Base-by-base conservation (phyloP, 2,797 vertebrate genomes). In the Ctenopoma kingsleyae region DNA sequence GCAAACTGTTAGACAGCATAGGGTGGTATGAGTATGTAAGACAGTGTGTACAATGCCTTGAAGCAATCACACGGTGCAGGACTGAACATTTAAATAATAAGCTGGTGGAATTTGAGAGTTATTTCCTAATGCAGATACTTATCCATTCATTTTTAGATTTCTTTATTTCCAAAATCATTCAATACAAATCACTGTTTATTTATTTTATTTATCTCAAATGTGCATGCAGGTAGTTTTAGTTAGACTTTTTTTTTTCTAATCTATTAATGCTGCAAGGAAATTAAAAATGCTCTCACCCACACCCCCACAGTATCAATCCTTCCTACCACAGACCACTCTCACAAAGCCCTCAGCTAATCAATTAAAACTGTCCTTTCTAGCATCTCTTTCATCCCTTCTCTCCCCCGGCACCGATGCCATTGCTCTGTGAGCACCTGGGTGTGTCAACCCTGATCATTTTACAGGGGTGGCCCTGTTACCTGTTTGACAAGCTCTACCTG, bases 401-500 rank as follows among this genome's bases (percentile, higher is more conserved):
- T 35, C 41, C 64, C 47, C 22, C 1, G 47, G 63, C 52, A 38
- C 23, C 59, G 55, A 60, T 81, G 65, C 67, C 68, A 65, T 74
- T 76, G 49, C 60, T 74, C 75, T 72, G 62, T 19, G 12, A 77
- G 63, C 67, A 62, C 38, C 57, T 65, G 75, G 88, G 88, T 83
- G 89, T 92, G 86, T 76, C 63, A 0, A n/a, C 32, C 32, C 8
- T 0, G 43, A 74, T 90, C 65, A 13, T 22, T 53, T 86, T 86
- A 85, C 81, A 79, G 55, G 55, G 67, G 61, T 74, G 67, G 66
- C 63, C 51, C 70, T 57, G 53, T 74, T 86, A 86, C 87, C 71
- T 71, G 89, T 85, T 78, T 20, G 63, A 90, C 88, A 74, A 76
- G 85, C 82, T 81, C 49, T 69, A 43, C 56, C 70, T 85, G 67